phyloP scores from a whole-genome alignment of 2,797 vertebrate species.

The Ciconia nigra region DNA sequence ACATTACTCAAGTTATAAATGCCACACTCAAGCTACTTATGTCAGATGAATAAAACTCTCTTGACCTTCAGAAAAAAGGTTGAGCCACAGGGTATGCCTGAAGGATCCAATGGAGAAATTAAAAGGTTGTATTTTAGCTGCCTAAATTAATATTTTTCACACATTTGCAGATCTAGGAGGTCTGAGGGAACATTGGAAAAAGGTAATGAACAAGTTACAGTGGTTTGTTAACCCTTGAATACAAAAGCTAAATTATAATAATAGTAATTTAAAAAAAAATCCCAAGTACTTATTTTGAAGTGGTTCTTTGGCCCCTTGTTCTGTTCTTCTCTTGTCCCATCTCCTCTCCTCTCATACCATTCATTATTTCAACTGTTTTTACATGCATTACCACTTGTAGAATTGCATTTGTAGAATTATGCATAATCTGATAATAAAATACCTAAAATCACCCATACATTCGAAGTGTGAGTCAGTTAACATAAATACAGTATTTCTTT shows the following conservation, averaged over 20 bases:
- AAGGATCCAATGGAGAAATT: background rate
- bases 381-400: background rate
- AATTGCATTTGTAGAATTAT: background rate
- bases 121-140: background rate
- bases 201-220: background rate
- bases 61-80: slow-evolving; percentile 55
- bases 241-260: background rate
- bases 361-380: background rate
- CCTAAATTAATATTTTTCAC: background rate
- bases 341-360: background rate
- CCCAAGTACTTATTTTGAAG: background rate
- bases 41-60: slow-evolving; percentile 36
- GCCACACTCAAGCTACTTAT: slow-evolving; percentile 40
- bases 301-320: background rate
- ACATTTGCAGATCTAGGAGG: background rate
- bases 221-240: background rate
- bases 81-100: background rate
- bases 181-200: background rate
- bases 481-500: background rate
- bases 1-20: slow-evolving; percentile 52
- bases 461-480: background rate
- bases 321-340: background rate
- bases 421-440: background rate
- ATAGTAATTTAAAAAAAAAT: background rate
- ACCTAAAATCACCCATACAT: background rate